phyloP scores from a whole-genome alignment of 2,888 invertebrate species.

The Drosophila planitibia region DNA sequence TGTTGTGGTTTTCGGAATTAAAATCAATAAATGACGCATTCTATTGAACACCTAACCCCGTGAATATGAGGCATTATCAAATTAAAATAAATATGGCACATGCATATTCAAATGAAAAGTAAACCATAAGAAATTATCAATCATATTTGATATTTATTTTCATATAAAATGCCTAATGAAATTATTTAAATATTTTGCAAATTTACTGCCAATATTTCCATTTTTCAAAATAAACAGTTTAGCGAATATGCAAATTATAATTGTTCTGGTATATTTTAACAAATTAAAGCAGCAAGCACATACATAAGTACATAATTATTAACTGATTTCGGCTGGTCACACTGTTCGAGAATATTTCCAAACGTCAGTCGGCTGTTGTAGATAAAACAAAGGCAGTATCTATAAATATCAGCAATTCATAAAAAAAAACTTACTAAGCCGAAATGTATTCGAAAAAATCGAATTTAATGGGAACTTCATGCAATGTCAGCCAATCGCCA shows the following conservation, averaged over 20 bases:
- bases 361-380: not conserved
- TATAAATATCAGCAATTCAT: not conserved
- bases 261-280: not conserved
- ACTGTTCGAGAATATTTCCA: not conserved
- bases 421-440: not conserved
- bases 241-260: not conserved
- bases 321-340: not conserved
- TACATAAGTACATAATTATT: not conserved
- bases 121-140: not conserved
- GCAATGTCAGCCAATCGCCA: not conserved
- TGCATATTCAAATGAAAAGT: not conserved
- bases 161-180: not conserved
- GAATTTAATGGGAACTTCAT: not conserved
- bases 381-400: not conserved
- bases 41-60: not conserved
- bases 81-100: not conserved
- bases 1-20: constrained; percentile 18
- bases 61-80: constrained; percentile 14
- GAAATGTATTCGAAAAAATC: not conserved
- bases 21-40: constrained; percentile 23
- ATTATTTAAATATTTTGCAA: not conserved
- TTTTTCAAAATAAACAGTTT: not conserved
- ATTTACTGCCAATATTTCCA: not conserved
- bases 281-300: not conserved
- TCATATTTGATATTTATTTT: not conserved